A percentile compares a stretch with the other conserved stretches of the same genome.
These are phyloP conservation scores for Leucopsar rothschildi DNA, from an alignment of 2,113 vertebrate genomes.

Conservation along the genomic window DNA sequence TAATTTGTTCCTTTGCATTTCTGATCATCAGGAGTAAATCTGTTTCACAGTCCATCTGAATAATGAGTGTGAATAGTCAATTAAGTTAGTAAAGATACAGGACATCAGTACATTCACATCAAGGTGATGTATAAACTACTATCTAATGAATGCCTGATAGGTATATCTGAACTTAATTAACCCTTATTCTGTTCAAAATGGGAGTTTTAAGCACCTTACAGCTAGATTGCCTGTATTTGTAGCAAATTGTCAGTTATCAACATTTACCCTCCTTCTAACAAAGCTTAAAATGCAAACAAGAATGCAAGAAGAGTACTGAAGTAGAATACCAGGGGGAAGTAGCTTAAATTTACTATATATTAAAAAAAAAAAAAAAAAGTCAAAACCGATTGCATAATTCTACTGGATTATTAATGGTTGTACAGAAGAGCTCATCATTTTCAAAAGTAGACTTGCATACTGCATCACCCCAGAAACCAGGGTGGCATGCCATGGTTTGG, in stretches of 20 bases:
- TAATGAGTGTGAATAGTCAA: neutral
- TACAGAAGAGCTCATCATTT: neutral
- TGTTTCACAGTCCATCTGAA: neutral
- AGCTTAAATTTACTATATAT: neutral
- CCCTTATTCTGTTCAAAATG: neutral
- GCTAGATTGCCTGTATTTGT: neutral
- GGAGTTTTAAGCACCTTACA: neutral
- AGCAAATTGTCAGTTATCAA: neutral
- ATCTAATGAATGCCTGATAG: neutral
- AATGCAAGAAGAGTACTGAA: neutral
- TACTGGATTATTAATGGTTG: neutral
- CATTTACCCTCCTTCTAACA: neutral
- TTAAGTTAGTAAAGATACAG: neutral
- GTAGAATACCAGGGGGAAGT: neutral
- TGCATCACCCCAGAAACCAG: neutral
- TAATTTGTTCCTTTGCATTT: neutral
- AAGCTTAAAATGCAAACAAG: neutral
- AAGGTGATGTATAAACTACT: neutral
- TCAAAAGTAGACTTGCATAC: neutral
- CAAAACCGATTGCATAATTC: neutral
- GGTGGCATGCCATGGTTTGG: neutral
- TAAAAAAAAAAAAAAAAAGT: neutral
- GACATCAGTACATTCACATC: neutral
- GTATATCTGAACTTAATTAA: neutral
- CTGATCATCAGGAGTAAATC: neutral